Evolutionary conservation across 1,140 invertebrate genomes (phyloP), one percentile per base, ranked within the genome.

Genomic region (Listronotus oregonensis): DNA sequence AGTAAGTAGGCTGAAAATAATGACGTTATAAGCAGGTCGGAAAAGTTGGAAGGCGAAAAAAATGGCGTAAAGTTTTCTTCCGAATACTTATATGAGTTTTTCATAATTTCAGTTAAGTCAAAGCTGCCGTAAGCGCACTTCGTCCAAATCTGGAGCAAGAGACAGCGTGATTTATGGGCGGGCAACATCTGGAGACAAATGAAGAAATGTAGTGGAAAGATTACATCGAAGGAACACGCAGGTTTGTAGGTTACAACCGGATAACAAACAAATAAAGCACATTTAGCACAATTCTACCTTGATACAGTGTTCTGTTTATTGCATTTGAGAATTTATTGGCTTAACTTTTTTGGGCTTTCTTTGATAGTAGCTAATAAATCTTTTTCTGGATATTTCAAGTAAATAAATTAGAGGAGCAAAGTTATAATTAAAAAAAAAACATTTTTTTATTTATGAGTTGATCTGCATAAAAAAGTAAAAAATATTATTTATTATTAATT

Each of bases 221-320:
- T 69, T 69, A 65, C 67, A 58, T 17, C 34, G 46, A 55, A 54
- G 52, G 44, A 54, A 63, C 64, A 68, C 40, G 44, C 69, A 68
- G 62, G 64, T 69, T 60, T 66, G 66, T 64, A 59, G 57, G 67
- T 67, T 67, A 66, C 11, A 62, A 46, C 55, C 57, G 71, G 67
- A 73, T 66, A 73, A 69, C 70, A 73, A 71, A 71, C 57, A 73
- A 71, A 71, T 69, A 73, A 73, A 71, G 59, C 52, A 71, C 63
- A 57, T 69, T 73, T 71, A 69, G 64, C 60, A 61, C 64, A 47
- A 32, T 51, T 11, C 63, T 31, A 51, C 64, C 59, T 59, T 59
- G 66, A 69, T 71, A 66, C 67, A 61, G 57, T 54, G 60, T 68
- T 69, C 66, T 58, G 44, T 71, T 71, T 73, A 73, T 73, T 73